Evolutionary conservation across 2,888 invertebrate species (phyloP), one percentile per base, ranked within the genome.

Genomic region (Pediacus dermestoides): DNA sequence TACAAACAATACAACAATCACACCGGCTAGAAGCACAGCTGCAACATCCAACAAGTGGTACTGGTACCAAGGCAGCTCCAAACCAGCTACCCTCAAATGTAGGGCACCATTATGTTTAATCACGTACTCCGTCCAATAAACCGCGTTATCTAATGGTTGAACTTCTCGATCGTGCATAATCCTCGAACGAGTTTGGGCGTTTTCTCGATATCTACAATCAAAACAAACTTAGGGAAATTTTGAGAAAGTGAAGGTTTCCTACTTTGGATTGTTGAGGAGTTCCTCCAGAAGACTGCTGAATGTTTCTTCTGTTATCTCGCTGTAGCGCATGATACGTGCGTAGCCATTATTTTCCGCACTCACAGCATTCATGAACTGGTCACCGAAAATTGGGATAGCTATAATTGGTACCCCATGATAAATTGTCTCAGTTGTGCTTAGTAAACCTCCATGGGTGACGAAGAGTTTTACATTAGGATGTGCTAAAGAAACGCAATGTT

Each of bases 261-360:
- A 60, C 56, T 34, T 50, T 10, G 67, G 59, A 50, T 75, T 59
- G 9, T 58, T 60, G 1, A 76, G 54, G 3, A 76, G 56, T 41
- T 71, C 67, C 2, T 61, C 52, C 1, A 77, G 37, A 9, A 58
- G 44, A 9, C 50, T 54, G 12, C 50, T 57, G 1, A 76, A 50
- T 2, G 44, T 61, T 32, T 67, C 56, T 57, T 74, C 73, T 36
- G 63, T 71, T 18, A 76, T 66, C 15, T 72, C 63, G 3, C 66
- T 49, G 38, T 68, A 73, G 46, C 66, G 58, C 13, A 75, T 10
- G 7, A 14, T 16, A 7, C 7, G 6, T 14, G 6, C 16, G 10
- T 15, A 30, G 9, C 16, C 10, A 8, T 9, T 30, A 15, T 16
- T 14, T 30, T 15, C 28, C 3, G 28, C 28, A 28, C 11, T 11